Evolutionary conservation across 2,113 vertebrate species (phyloP).

Genomic region (Carassius auratus): DNA sequence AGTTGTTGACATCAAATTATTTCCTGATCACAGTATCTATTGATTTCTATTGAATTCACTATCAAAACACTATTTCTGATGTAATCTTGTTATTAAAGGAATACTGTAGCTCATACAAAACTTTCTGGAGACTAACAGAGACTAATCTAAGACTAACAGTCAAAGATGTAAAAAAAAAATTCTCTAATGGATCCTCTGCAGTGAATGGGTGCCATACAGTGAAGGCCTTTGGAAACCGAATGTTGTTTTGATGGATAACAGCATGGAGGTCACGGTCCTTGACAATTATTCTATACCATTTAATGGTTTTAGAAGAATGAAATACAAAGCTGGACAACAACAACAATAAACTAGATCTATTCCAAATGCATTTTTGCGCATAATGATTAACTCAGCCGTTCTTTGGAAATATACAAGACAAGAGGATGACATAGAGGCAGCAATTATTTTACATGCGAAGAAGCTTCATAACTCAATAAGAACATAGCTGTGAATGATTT

Average conservation of each 20-base stretch:
- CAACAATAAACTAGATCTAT: conserved; percentile 48
- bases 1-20: no score
- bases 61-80: no score
- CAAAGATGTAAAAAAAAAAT: no score
- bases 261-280: conserved; percentile 4
- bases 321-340: conserved; percentile 37
- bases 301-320: conserved; percentile 49
- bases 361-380: conserved; percentile 34
- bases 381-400: conserved; percentile 57
- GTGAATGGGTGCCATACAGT: no score
- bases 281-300: conserved; percentile 45
- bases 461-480: conserved; percentile 81
- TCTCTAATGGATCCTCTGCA: no score
- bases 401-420: conserved; percentile 67
- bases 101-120: no score
- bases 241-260: background rate
- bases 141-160: no score
- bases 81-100: no score
- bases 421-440: conserved; percentile 65
- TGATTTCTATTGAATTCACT: no score
- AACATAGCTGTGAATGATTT: conserved; percentile 76
- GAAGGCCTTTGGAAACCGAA: background rate
- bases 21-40: no score
- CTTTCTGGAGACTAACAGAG: no score
- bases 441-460: conserved; percentile 74